Evolutionary conservation across 2,797 vertebrate genomes (phyloP).

Genomic region (Rhincodon typus): DNA sequence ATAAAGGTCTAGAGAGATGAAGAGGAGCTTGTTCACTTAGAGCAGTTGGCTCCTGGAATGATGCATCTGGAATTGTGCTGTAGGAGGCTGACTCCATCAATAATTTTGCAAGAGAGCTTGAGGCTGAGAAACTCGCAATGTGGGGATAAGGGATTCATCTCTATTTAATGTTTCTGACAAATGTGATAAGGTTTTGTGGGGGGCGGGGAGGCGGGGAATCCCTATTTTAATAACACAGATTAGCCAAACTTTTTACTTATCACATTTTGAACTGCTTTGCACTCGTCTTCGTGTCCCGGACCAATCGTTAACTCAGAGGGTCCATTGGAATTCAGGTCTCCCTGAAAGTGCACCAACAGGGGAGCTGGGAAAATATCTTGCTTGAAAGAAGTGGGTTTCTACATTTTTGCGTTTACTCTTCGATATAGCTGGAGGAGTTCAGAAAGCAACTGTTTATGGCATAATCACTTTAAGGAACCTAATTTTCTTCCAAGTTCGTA

Average conservation of each 20-base stretch:
- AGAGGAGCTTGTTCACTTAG: background rate
- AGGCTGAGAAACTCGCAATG: background rate
- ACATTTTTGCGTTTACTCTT: background rate
- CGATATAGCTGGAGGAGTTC: background rate
- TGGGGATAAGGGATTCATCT: background rate
- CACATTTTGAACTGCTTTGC: background rate
- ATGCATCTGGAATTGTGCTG: background rate
- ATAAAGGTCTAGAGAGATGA: background rate
- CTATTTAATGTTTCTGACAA: background rate
- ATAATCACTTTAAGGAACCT: background rate
- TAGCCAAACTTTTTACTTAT: background rate
- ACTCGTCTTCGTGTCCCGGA: background rate
- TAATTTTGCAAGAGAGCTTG: background rate
- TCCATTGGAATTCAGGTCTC: background rate
- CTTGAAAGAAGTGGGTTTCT: background rate
- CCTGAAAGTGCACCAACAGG: background rate
- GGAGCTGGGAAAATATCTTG: background rate
- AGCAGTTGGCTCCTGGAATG: background rate
- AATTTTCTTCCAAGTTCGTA: background rate
- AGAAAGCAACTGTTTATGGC: background rate
- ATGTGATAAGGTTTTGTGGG: background rate
- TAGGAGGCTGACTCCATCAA: background rate
- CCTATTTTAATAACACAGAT: too few relatives aligned
- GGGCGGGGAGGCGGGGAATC: too few relatives aligned
- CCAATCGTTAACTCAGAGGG: background rate